Evolutionary conservation across 2,113 vertebrate genomes (phyloP).

Genomic region (Odobenus rosmarus): DNA sequence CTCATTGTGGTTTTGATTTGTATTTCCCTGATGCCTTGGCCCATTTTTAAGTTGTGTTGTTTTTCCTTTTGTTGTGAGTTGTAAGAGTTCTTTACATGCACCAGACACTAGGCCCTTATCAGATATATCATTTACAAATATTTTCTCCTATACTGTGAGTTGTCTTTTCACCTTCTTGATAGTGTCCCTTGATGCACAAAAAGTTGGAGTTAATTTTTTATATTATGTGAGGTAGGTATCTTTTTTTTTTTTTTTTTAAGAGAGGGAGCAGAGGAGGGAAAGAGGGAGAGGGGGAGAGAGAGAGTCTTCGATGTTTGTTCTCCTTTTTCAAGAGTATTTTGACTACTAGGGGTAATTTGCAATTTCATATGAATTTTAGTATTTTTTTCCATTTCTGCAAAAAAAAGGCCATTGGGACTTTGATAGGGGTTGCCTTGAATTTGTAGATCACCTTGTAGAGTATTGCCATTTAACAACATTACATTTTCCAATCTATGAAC

Average conservation of each 20-base stretch:
- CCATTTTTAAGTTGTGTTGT: background rate
- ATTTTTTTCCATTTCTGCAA: background rate
- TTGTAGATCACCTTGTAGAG: background rate
- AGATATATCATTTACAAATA: background rate
- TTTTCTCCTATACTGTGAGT: background rate
- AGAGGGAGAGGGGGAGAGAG: background rate
- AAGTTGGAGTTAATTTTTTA: background rate
- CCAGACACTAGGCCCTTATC: background rate
- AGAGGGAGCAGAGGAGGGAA: background rate
- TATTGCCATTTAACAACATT: background rate
- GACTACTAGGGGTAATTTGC: background rate
- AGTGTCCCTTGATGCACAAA: background rate
- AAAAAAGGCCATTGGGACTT: background rate
- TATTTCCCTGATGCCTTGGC: background rate
- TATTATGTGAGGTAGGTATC: background rate
- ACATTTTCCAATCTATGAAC: background rate
- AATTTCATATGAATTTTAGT: background rate
- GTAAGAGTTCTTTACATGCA: background rate
- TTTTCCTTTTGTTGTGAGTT: background rate
- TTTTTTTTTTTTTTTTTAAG: background rate
- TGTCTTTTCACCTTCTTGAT: background rate
- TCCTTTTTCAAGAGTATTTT: background rate
- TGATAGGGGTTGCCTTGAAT: background rate
- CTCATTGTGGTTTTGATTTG: background rate
- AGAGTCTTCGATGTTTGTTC: background rate